A percentile compares a stretch with the other conserved stretches of the same genome.
Conservation (phyloP, 92 coral and sea anemone genomes). For the Galaxea fascicularis region DNA sequence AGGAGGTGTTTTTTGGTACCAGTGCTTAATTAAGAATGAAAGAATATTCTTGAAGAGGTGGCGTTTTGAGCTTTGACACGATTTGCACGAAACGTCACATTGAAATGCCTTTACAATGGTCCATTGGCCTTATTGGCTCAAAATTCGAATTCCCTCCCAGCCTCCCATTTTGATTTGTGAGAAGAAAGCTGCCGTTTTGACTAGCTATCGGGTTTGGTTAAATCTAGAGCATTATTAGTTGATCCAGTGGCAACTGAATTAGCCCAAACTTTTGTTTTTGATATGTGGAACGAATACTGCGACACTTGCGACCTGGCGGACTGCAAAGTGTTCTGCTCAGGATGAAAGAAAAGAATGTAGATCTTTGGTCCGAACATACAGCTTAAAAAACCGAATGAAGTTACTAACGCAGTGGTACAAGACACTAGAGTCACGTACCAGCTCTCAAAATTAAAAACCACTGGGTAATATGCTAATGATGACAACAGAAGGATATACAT, state of each 20-base stretch:
- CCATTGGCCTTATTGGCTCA: too few species aligned
- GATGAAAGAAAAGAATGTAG: slow-evolving; percentile 67
- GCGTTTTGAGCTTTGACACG: too few species aligned
- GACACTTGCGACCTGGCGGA: slow-evolving; percentile 60
- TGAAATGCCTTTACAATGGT: too few species aligned
- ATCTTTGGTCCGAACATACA: slow-evolving; percentile 74
- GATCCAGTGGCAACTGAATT: slow-evolving; percentile 5
- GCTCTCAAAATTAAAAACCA: slow-evolving; percentile 68
- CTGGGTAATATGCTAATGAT: slow-evolving; percentile 71
- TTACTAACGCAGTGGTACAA: slow-evolving; percentile 66
- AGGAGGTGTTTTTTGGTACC: too few species aligned
- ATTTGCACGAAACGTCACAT: too few species aligned
- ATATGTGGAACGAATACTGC: slow-evolving; percentile 40
- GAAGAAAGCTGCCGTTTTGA: too few species aligned
- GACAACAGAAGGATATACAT: slow-evolving; percentile 76
- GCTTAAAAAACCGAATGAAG: slow-evolving; percentile 71
- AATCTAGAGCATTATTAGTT: slow-evolving; percentile 4
- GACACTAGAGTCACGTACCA: slow-evolving; percentile 80
- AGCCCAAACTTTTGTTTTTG: slow-evolving; percentile 27
- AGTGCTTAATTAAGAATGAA: too few species aligned
- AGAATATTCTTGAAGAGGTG: too few species aligned
- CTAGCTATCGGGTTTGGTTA: slow-evolving; percentile 1
- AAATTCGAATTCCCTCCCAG: too few species aligned
- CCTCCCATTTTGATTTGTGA: too few species aligned
- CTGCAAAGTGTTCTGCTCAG: slow-evolving; percentile 66